Percentiles rank a stretch among this genome's conserved stretches.
phyloP scores from a whole-genome alignment of 2,797 vertebrate genomes.

The Salarias fasciatus region DNA sequence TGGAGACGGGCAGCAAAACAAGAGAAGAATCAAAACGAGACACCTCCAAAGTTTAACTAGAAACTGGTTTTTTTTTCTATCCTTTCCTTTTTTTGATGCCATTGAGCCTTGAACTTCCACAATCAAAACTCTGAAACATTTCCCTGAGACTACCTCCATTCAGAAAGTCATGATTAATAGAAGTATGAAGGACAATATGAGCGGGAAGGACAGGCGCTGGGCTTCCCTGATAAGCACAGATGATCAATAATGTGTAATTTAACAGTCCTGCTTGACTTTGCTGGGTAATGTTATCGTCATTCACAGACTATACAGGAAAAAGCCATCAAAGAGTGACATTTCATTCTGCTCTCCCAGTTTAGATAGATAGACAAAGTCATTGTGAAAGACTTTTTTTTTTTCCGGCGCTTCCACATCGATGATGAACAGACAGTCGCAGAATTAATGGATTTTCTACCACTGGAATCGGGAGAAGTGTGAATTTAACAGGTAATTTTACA shows the following conservation, averaged over 20 bases:
- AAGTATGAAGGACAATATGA: constrained; percentile 32
- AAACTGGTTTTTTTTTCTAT: too few relatives aligned
- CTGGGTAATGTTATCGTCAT: constrained; percentile 59
- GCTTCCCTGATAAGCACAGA: constrained; percentile 64
- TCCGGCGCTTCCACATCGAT: constrained; percentile 39
- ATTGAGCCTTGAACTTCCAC: too few relatives aligned
- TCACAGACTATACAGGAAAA: constrained; percentile 57
- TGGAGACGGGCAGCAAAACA: too few relatives aligned
- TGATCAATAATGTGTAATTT: constrained; percentile 75
- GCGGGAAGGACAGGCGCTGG: constrained; percentile 46
- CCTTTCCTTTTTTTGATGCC: too few relatives aligned
- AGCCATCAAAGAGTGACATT: constrained; percentile 75
- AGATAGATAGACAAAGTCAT: constrained; percentile 59
- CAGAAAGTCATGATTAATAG: constrained; percentile 19
- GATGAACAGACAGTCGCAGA: constrained; percentile 37
- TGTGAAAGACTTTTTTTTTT: constrained; percentile 51
- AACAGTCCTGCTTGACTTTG: constrained; percentile 49
- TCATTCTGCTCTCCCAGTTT: constrained; percentile 43
- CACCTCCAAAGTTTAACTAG: too few relatives aligned
- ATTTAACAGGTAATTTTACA: too few relatives aligned
- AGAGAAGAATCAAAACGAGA: too few relatives aligned
- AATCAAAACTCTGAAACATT: too few relatives aligned
- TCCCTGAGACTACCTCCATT: neutral
- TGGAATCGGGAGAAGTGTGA: constrained; percentile 1
- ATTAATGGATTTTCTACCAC: constrained; percentile 55